These are phyloP conservation scores for Cyanistes caeruleus DNA, from an alignment of 2,113 vertebrate genomes.

Conservation along the genomic window DNA sequence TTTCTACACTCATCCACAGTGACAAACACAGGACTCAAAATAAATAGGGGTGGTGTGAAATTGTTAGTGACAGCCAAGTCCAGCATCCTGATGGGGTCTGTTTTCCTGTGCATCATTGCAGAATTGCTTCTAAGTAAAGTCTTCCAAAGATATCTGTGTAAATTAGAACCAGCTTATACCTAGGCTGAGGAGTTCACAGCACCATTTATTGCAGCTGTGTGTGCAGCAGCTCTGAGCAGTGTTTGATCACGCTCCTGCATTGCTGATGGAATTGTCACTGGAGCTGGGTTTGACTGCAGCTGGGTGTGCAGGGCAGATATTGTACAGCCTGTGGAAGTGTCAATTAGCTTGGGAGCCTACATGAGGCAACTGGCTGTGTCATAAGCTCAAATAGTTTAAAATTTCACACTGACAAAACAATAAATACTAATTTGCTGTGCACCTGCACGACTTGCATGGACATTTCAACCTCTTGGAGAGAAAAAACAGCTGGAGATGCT, in stretches of 20 bases:
- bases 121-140: neutral
- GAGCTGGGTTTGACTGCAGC: neutral
- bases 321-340: neutral
- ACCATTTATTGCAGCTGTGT: neutral
- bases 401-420: neutral
- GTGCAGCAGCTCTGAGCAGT: neutral
- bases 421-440: neutral
- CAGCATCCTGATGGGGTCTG: neutral
- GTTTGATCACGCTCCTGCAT: rapidly evolving
- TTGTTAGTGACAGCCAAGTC: neutral
- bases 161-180: neutral
- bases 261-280: neutral
- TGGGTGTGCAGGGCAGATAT: neutral
- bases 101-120: neutral
- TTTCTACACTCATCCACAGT: neutral
- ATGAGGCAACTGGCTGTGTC: neutral
- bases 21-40: neutral
- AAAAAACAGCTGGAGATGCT: neutral
- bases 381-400: neutral
- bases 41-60: neutral
- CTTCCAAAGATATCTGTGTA: neutral
- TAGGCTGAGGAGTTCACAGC: neutral
- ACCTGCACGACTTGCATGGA: neutral
- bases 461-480: neutral
- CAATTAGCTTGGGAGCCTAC: neutral